Base-by-base conservation (phyloP, 2,888 invertebrate genomes). In the Chrysolina haemoptera region DNA sequence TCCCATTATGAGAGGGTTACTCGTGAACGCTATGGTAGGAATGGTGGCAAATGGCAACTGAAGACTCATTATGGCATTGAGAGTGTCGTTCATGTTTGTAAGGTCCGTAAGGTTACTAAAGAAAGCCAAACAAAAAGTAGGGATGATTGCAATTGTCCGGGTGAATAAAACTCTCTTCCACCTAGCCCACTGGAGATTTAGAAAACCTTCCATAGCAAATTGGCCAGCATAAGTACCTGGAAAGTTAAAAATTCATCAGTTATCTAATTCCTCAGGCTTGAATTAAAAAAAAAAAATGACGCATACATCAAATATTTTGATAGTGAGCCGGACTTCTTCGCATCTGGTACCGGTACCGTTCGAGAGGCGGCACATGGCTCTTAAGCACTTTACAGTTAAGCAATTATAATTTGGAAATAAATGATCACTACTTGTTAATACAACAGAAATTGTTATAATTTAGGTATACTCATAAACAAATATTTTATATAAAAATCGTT, bases 21-120 rank as follows among this genome's bases (percentile, higher is more conserved):
- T 94, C 0, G 96, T 96, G 84, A 97, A 96, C 0, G 96, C 95
- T 72, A 97, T 92, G 0, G 95, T 93, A 8, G 97, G 96, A 75
- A 97, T 90, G 3, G 94, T 92, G 0, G 97, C 97, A 86, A 97
- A 97, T 0, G 97, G 97, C 77, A 97, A 88, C 86, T 96, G 96
- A 27, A 96, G 88, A 79, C 94, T 93, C 95, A 96, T 96, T 12
- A 96, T 91, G 0, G 95, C 95, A 87, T 97, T 97, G 50, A 97
- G 88, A 46, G 94, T 88, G 85, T 96, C 96, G 86, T 97, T 97
- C 94, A 97, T 94, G 22, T 90, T 89, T 3, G 94, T 94, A 71
- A 96, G 88, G 81, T 94, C 92, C 63, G 92, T 88, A 81, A 95
- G 92, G 76, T 91, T 86, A 78, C 91, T 92, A 83, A 90, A 93